A percentile compares a stretch with the other conserved stretches of the same genome.
Conservation (phyloP, 2,113 vertebrate genomes). For the Plestiodon gilberti region DNA sequence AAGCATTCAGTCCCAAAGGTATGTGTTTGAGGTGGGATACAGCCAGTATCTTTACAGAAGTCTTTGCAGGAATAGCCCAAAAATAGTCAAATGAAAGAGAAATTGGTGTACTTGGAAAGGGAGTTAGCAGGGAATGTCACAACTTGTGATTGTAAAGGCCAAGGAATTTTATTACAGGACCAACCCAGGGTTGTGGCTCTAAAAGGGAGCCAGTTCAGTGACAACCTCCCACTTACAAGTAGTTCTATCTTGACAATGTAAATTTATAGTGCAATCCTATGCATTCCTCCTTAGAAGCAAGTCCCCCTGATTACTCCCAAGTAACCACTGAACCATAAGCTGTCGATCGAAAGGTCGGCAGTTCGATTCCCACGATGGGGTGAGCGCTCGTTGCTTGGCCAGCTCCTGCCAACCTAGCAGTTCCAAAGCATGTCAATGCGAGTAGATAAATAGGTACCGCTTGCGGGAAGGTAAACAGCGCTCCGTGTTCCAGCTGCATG, state of each 20-base stretch:
- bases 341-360: no score
- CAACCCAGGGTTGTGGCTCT: not conserved
- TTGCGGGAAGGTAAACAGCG: no score
- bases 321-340: no score
- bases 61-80: not conserved
- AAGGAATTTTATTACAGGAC: not conserved
- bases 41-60: not conserved
- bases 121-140: not conserved
- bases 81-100: not conserved
- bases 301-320: no score
- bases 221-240: not conserved
- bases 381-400: no score
- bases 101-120: not conserved
- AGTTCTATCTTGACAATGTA: not conserved
- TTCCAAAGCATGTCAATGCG: no score
- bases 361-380: no score
- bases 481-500: no score
- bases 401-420: no score
- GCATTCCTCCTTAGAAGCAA: no score
- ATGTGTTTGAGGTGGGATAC: not conserved
- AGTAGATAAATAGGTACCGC: no score
- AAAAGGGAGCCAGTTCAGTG: not conserved
- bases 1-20: not conserved
- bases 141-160: constrained; percentile 2
- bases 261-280: no score